Base-by-base conservation (phyloP, 2,797 vertebrate species). In the Chaetodon trifasciatus region DNA sequence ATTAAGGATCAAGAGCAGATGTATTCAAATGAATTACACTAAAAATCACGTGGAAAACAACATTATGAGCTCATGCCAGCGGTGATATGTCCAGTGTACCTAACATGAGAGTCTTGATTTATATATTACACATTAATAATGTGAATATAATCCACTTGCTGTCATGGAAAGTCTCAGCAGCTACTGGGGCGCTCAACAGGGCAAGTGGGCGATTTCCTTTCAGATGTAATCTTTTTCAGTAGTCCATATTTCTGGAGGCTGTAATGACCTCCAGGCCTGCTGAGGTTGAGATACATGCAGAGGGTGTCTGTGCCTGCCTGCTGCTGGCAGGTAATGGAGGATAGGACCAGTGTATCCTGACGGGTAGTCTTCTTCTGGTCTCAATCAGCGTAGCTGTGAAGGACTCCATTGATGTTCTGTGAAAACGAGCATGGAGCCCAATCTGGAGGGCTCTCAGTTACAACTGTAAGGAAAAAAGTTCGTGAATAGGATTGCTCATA, bases 201-300 rank as follows among this genome's bases (percentile, higher is more conserved):
- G 35, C 11, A 55, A 64, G 58, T 62, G 3, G 56, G 46, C 7
- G 2, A 77, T 85, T 83, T 86, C 81, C 72, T 79, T 64, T 83
- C 53, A 76, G 79, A 80, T 86, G 28, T 65, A 66, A 72, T 83
- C 81, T 74, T 44, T 77, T 79, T 63, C 32, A 1, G 76, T 78
- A 49, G 77, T 47, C 71, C 28, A 56, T 70, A 73, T 85, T 84
- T 83, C 68, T 47, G 42, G 44, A 21, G 70, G 37, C 76, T 79
- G n/a, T 76, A 85, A 85, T 77, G 71, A 81, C 62, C 82, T 72
- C 69, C 85, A 85, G 68, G 21, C 68, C 24, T 64, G 24, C 67
- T 44, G 35, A 17, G 17, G 60, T 44, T 70, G 62, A 65, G 72
- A 70, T 65, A 65, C 55, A 40, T 61, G 19, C 44, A 61, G 32